Base-by-base conservation (phyloP, 2,797 vertebrate species). In the Labroides dimidiatus region DNA sequence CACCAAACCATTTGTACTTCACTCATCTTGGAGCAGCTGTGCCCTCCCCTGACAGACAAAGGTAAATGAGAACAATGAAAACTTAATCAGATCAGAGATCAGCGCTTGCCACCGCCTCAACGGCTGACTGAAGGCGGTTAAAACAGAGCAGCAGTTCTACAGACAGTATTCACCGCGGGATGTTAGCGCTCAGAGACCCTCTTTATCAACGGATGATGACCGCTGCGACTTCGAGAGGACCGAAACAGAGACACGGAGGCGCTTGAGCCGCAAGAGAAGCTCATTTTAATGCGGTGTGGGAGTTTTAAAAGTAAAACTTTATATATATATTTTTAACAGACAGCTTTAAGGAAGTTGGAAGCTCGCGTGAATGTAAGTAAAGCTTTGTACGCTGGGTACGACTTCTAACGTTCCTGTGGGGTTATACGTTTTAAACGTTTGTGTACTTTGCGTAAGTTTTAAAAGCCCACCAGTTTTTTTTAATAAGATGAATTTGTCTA, bases 31-130 rank as follows among this genome's bases (percentile, higher is more conserved):
- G 56, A 33, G 53, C 65, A 64, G 45, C 42, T 14, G 61, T 17
- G 24, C 39, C 50, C 53, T 66, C 43, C 50, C 6, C 27, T 0
- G 37, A 42, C 56, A n/a, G 15, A 60, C 2, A 6, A 0, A 13
- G 13, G 47, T 10, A 0, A 0, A 21, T 0, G 10, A 2, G 23
- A 48, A 59, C 59, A 52, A 75, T 20, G 1, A 27, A 36, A 30
- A 9, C 10, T 23, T 9, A 30, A 75, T 62, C 60, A 39, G 70
- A 65, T 2, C 68, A 4, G 16, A 53, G 74, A 64, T 66, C 55
- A 69, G 64, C 45, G 41, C 11, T 50, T 8, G 21, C 48, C 62
- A 16, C 30, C 27, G 20, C 10, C 33, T 50, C 8, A 13, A 14
- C 23, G 10, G 4, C 59, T 19, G 36, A 13, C 30, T 37, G 42